phyloP scores from a whole-genome alignment of 1,140 invertebrate genomes.

The Drosophila repleta region DNA sequence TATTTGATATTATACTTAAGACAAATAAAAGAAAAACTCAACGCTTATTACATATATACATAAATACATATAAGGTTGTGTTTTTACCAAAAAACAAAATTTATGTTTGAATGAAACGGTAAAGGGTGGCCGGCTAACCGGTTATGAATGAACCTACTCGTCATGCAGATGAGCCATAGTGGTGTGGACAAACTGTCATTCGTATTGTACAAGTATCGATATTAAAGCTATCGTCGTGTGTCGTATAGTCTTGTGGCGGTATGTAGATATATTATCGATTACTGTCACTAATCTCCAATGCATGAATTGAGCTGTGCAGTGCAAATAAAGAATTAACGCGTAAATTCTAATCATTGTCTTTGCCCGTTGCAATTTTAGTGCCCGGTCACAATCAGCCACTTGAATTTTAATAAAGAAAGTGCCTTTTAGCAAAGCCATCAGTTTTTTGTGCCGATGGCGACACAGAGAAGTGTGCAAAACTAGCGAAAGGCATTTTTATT shows the following conservation, averaged over 20 bases:
- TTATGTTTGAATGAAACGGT: conserved; percentile 17
- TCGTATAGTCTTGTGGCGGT: conserved; percentile 15
- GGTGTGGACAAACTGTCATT: conserved; percentile 7
- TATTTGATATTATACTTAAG: conserved; percentile 74
- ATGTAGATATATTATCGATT: conserved; percentile 26
- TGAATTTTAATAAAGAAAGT: conserved; percentile 31
- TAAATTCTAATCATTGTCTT: conserved; percentile 19
- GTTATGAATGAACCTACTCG: conserved; percentile 5
- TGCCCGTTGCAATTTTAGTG: conserved; percentile 15
- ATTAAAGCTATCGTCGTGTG: not conserved
- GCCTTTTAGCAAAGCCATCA: conserved; percentile 28
- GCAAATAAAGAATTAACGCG: conserved; percentile 46
- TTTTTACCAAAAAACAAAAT: conserved; percentile 62
- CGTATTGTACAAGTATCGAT: conserved; percentile 6
- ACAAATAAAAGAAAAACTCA: conserved; percentile 77
- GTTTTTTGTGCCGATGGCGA: conserved; percentile 27
- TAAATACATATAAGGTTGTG: conserved; percentile 64
- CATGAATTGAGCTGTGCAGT: conserved; percentile 32
- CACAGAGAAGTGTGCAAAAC: conserved; percentile 41
- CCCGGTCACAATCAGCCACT: conserved; percentile 8
- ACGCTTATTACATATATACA: conserved; percentile 74
- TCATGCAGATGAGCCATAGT: conserved; percentile 24
- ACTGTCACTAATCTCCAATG: conserved; percentile 14
- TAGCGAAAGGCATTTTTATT: conserved; percentile 34
- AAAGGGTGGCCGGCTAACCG: not conserved